phyloP scores from a whole-genome alignment of 2,888 invertebrate species.

The Chironomus riparius region DNA sequence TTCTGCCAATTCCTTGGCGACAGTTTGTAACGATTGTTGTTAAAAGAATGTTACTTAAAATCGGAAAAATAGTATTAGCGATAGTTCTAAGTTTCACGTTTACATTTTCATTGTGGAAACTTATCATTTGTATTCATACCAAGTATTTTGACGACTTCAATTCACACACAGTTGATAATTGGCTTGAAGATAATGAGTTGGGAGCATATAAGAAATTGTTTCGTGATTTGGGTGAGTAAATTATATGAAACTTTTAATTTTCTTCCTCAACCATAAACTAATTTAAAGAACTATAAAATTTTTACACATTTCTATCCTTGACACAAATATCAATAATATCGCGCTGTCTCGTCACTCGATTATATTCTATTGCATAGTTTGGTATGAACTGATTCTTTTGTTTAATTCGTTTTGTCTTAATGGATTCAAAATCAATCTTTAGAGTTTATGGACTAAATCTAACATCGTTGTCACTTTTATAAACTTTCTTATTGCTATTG shows the following conservation, averaged over 20 bases:
- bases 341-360: conserved; percentile 28
- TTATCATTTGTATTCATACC: conserved; percentile 43
- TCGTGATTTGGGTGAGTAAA: conserved; percentile 58
- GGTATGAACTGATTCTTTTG: not conserved
- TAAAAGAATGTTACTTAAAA: conserved; percentile 1
- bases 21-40: not conserved
- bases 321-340: conserved; percentile 26
- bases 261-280: not conserved
- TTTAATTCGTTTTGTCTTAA: not conserved
- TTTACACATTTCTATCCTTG: conserved; percentile 5
- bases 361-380: not conserved
- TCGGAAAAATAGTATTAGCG: conserved; percentile 43
- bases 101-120: conserved; percentile 43
- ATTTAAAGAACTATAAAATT: not conserved
- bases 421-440: not conserved
- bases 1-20: not conserved
- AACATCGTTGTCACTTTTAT: too few species aligned
- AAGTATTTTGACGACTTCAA: conserved; percentile 34
- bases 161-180: conserved; percentile 56
- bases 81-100: conserved; percentile 45
- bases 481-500: too few species aligned
- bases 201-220: conserved; percentile 61
- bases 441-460: too few species aligned
- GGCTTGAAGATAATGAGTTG: conserved; percentile 66
- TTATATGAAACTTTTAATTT: not conserved